These are phyloP conservation scores for Atopsyche davidsoni DNA, from an alignment of 1,140 invertebrate genomes.

Conservation along the genomic window DNA sequence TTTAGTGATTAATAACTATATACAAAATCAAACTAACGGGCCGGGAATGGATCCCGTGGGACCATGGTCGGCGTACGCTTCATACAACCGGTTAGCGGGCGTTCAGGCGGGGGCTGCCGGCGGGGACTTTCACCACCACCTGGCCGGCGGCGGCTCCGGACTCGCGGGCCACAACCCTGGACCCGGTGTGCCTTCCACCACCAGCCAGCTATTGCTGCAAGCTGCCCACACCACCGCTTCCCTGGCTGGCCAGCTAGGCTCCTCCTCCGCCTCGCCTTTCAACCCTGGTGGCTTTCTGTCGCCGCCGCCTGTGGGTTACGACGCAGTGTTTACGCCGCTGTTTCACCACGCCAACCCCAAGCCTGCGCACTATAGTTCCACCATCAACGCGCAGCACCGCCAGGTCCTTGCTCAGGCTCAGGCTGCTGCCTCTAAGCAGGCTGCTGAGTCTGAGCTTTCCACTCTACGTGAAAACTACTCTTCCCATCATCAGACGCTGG, in stretches of 20 bases:
- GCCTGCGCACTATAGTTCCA: slow-evolving; percentile 55
- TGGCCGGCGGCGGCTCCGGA: slow-evolving; percentile 47
- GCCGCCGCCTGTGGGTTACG: slow-evolving; percentile 62
- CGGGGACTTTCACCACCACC: slow-evolving; percentile 60
- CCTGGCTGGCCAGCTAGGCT: slow-evolving; percentile 52
- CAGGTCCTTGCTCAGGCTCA: slow-evolving; percentile 52
- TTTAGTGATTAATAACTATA: slow-evolving; percentile 8
- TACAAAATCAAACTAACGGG: slow-evolving; percentile 1
- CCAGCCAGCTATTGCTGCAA: slow-evolving; percentile 56
- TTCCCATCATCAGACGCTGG: slow-evolving; percentile 46
- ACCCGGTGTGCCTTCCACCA: slow-evolving; percentile 52
- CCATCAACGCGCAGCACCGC: slow-evolving; percentile 52
- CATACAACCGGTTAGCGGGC: slow-evolving; percentile 64
- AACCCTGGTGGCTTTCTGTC: slow-evolving; percentile 64
- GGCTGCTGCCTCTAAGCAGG: slow-evolving; percentile 44
- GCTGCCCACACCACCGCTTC: slow-evolving; percentile 56
- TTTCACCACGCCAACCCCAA: slow-evolving; percentile 64
- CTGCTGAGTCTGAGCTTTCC: slow-evolving; percentile 52
- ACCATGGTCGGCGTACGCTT: slow-evolving; percentile 67
- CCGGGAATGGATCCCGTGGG: slow-evolving; percentile 69
- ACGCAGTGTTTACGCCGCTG: slow-evolving; percentile 63
- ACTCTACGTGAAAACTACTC: slow-evolving; percentile 54
- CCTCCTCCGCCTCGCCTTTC: slow-evolving; percentile 55
- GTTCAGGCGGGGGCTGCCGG: slow-evolving; percentile 53
- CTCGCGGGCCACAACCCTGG: slow-evolving; percentile 36